phyloP scores from a whole-genome alignment of 2,113 vertebrate species.

The Sminthopsis crassicaudata region DNA sequence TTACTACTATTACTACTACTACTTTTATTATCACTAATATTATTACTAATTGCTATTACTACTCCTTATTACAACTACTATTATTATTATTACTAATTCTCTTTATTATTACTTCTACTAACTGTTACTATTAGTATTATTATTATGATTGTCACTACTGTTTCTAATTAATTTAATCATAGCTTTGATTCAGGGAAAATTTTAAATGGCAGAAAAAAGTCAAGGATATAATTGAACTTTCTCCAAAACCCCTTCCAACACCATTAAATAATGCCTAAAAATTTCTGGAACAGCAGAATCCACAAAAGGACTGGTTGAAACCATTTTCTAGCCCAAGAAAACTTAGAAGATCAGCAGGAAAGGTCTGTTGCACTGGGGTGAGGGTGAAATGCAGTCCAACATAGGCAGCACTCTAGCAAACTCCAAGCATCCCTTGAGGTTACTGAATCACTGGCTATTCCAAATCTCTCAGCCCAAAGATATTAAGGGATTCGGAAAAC shows the following conservation, averaged over 20 bases:
- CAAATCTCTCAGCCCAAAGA: background rate
- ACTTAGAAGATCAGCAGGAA: background rate
- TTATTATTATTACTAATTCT: background rate
- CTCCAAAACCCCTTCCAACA: background rate
- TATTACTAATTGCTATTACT: background rate
- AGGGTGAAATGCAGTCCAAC: background rate
- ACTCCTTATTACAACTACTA: background rate
- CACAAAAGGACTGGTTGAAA: background rate
- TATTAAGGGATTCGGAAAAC: background rate
- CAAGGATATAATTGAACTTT: background rate
- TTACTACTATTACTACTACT: background rate
- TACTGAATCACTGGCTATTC: background rate
- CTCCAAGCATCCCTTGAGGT: background rate
- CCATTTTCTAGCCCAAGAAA: background rate
- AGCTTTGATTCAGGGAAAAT: background rate
- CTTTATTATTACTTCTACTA: too few species aligned
- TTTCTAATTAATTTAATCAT: background rate
- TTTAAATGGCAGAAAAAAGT: background rate
- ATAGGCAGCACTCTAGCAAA: background rate
- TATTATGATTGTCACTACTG: background rate
- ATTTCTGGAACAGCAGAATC: background rate
- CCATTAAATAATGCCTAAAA: background rate
- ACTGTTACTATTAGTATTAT: background rate
- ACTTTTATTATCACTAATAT: background rate
- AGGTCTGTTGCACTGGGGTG: background rate